These are phyloP conservation scores for Drosophila ironensis DNA, from an alignment of 1,140 invertebrate genomes.

Conservation along the genomic window DNA sequence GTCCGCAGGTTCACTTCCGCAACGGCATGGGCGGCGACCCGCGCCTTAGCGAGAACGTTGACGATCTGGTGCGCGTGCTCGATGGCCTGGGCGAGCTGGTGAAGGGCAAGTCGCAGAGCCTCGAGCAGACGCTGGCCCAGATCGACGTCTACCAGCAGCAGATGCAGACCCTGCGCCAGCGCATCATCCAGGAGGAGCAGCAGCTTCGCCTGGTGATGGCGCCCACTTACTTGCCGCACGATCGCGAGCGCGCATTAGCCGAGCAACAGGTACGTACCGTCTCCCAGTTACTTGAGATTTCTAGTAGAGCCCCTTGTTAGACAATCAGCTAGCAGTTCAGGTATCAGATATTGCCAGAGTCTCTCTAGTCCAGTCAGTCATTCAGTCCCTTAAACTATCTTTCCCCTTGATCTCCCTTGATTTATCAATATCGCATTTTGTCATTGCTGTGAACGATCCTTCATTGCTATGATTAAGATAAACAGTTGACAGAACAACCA, in stretches of 20 bases:
- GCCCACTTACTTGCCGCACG: constrained; percentile 90
- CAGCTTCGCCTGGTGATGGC: constrained; percentile 90
- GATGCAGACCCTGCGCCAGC: constrained; percentile 91
- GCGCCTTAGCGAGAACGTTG: constrained; percentile 88
- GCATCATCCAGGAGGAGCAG: constrained; percentile 93
- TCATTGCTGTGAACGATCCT: constrained; percentile 55
- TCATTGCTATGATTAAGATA: constrained; percentile 62
- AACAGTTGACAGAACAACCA: constrained; percentile 77
- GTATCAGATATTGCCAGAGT: constrained; percentile 32
- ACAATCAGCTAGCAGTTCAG: constrained; percentile 31
- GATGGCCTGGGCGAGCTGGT: constrained; percentile 86
- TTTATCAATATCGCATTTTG: constrained; percentile 20
- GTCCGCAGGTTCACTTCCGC: constrained; percentile 90
- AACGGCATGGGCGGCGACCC: constrained; percentile 91
- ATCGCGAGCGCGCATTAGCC: constrained; percentile 91
- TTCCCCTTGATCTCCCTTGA: not conserved
- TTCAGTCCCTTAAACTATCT: not conserved
- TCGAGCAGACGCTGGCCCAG: constrained; percentile 91
- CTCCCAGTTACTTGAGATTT: constrained; percentile 12
- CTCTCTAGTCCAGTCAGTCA: constrained; percentile 23
- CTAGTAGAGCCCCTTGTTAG: constrained; percentile 35
- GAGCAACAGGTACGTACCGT: constrained; percentile 94
- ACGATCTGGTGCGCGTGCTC: constrained; percentile 85
- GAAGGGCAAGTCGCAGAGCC: constrained; percentile 87
- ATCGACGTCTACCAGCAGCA: constrained; percentile 94